Evolutionary conservation across 2,797 vertebrate species (phyloP), one percentile per base, ranked within the genome.

Genomic region (Aythya fuligula): DNA sequence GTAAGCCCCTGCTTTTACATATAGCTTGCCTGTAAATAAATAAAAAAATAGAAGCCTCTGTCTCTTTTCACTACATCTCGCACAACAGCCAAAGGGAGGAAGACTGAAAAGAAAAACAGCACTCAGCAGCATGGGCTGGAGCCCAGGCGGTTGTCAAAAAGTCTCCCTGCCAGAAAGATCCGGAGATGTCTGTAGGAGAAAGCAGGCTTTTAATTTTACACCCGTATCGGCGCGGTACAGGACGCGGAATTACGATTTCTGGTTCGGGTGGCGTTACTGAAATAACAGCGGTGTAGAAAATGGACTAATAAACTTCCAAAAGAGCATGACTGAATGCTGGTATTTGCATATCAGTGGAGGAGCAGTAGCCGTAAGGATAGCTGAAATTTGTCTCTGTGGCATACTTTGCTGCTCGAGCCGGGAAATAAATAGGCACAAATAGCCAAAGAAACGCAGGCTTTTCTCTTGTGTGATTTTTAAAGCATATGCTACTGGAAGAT

Each of bases 401-500:
- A 66, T 70, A n/a, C 71, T 39, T 86, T 87, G 43, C 93, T 85
- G 82, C 70, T 24, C 15, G 81, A 73, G 72, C 39, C 0, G 36
- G 92, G 93, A 80, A 84, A 79, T 85, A 81, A 81, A 87, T 41
- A 38, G 78, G 78, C 80, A 78, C 1, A 1, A 32, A 5, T 62
- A 73, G 94, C 85, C 94, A 36, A 90, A 28, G 83, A 32, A 41
- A 49, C 17, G 27, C 22, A 8, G 14, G 76, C 88, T 94, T 84
- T 56, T 30, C 95, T 90, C 57, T 18, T 14, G 18, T 66, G n/a
- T 85, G 84, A 54, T 80, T 94, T 94, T 58, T 53, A 83, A 92
- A 86, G 79, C 89, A 45, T 65, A 12, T 41, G 92, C 92, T 96
- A 90, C 95, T 95, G 86, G 75, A 91, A 81, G 78, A 89, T 90